phyloP scores from a whole-genome alignment of 2,797 vertebrate species.

The Ataeniobius toweri region DNA sequence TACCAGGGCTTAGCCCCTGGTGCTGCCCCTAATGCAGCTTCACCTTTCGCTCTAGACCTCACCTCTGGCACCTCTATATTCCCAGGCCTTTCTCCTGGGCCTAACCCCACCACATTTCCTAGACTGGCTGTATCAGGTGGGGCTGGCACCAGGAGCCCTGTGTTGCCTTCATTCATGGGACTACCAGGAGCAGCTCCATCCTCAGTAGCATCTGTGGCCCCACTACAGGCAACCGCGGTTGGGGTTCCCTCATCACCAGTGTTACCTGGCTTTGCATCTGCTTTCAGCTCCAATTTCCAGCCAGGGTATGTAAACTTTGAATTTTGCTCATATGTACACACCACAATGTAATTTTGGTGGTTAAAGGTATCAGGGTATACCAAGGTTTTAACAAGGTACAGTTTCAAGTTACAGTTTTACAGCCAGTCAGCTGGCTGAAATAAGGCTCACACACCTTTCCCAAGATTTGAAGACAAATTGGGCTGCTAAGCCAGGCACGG shows the following conservation, averaged over 20 bases:
- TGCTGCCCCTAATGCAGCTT: slow-evolving; percentile 66
- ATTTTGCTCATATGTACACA: neutral
- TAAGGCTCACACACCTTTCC: neutral
- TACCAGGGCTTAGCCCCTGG: slow-evolving; percentile 77
- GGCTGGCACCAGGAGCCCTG: slow-evolving; percentile 85
- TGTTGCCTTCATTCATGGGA: slow-evolving; percentile 91
- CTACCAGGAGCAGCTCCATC: slow-evolving; percentile 83
- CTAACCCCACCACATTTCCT: slow-evolving; percentile 85
- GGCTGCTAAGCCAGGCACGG: neutral
- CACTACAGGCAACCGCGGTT: slow-evolving; percentile 84
- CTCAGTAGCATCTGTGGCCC: slow-evolving; percentile 89
- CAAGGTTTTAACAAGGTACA: neutral
- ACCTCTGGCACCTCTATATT: slow-evolving; percentile 89
- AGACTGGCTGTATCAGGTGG: slow-evolving; percentile 88
- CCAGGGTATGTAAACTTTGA: slow-evolving; percentile 79
- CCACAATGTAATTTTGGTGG: neutral
- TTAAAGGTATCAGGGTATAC: neutral
- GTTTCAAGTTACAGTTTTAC: neutral
- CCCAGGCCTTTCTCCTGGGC: slow-evolving; percentile 80
- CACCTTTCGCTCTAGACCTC: slow-evolving; percentile 89
- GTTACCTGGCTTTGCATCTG: slow-evolving; percentile 94
- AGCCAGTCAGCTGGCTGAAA: neutral
- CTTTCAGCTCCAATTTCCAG: slow-evolving; percentile 97
- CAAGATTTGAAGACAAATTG: neutral
- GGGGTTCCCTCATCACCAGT: slow-evolving; percentile 88